Percentiles rank a stretch among this genome's conserved stretches.
These are phyloP conservation scores for Philaenus spumarius DNA, from an alignment of 1,140 invertebrate species.

Conservation along the genomic window DNA sequence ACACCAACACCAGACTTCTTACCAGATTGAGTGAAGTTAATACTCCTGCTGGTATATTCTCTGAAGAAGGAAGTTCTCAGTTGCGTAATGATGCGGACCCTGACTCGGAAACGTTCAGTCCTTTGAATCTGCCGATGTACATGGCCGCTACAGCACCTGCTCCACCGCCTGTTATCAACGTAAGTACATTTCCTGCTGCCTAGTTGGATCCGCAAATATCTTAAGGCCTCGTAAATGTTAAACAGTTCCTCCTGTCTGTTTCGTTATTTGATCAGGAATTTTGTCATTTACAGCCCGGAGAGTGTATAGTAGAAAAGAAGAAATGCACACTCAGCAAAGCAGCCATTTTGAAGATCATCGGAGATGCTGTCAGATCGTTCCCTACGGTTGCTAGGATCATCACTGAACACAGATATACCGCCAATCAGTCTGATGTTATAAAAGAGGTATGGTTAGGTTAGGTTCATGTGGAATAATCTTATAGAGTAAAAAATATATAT, in stretches of 20 bases:
- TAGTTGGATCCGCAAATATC: too few species aligned
- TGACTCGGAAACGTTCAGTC: background rate
- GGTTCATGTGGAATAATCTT: too few species aligned
- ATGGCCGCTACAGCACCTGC: background rate
- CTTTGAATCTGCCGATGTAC: constrained; percentile 8
- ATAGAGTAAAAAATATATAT: background rate
- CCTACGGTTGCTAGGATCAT: constrained; percentile 67
- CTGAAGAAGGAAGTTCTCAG: too few species aligned
- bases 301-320: constrained; percentile 42
- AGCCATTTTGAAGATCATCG: constrained; percentile 68
- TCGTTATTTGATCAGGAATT: too few species aligned
- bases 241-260: too few species aligned
- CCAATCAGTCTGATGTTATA: background rate
- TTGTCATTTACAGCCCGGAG: too few species aligned
- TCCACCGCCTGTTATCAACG: background rate
- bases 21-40: too few species aligned
- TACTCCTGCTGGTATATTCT: too few species aligned
- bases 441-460: constrained; percentile 20
- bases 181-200: too few species aligned
- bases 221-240: too few species aligned
- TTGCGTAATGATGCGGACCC: background rate
- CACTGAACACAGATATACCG: constrained; percentile 44
- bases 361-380: constrained; percentile 78
- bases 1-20: too few species aligned
- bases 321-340: constrained; percentile 65